A percentile compares a stretch with the other conserved stretches of the same genome.
Evolutionary conservation across 1,140 invertebrate genomes (phyloP).

Genomic region (Drosophila nikananu): DNA sequence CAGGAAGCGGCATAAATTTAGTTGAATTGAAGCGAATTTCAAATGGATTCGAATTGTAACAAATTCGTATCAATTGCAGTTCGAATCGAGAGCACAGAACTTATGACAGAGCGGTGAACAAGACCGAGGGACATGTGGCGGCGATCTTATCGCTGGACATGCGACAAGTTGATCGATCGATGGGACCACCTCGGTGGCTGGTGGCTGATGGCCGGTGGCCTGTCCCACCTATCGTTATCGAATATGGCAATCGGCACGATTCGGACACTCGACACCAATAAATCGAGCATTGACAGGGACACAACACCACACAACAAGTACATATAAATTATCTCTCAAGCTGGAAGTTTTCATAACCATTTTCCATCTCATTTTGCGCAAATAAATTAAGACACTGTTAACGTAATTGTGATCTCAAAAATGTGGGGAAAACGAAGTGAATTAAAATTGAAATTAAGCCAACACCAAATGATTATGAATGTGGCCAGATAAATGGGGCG

Average conservation of each 20-base stretch:
- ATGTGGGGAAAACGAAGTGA: slow-evolving; percentile 25
- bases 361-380: slow-evolving; percentile 16
- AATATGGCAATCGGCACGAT: slow-evolving; percentile 44
- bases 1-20: slow-evolving; percentile 74
- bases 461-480: slow-evolving; percentile 34
- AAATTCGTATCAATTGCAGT: slow-evolving; percentile 10
- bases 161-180: slow-evolving; percentile 56
- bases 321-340: slow-evolving; percentile 47
- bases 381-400: slow-evolving; percentile 65
- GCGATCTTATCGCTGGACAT: slow-evolving; percentile 62
- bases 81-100: slow-evolving; percentile 34
- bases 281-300: slow-evolving; percentile 40
- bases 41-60: not conserved
- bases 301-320: not conserved
- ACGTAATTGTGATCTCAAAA: slow-evolving; percentile 57
- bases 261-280: slow-evolving; percentile 40
- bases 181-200: slow-evolving; percentile 51
- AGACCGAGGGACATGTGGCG: slow-evolving; percentile 3
- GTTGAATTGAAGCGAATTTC: slow-evolving; percentile 16
- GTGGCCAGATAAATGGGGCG: slow-evolving; percentile 31
- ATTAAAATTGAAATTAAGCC: slow-evolving; percentile 5
- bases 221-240: slow-evolving; percentile 45
- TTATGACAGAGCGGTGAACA: slow-evolving; percentile 32
- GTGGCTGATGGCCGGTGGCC: slow-evolving; percentile 29
- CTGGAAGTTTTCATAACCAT: not conserved